Conservation (phyloP, 2,113 vertebrate species). For the Plecturocebus donacophilus region DNA sequence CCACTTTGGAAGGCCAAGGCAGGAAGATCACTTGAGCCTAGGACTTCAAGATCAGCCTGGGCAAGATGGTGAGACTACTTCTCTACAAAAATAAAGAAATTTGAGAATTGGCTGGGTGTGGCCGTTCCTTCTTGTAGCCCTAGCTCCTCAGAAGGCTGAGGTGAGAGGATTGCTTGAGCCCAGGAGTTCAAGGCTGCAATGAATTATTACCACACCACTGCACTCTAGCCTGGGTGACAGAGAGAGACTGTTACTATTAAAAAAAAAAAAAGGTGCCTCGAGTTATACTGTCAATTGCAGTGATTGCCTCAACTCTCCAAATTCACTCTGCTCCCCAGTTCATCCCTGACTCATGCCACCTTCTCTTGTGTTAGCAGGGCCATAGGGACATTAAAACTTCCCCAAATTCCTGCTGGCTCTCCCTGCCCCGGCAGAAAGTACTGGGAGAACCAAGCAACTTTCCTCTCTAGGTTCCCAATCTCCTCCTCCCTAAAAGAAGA, state of each 20-base stretch:
- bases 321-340: neutral
- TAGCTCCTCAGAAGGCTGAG: neutral
- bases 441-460: neutral
- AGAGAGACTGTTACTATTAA: neutral
- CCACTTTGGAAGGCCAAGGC: neutral
- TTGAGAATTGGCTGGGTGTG: neutral
- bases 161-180: neutral
- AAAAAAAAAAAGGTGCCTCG: neutral
- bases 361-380: neutral
- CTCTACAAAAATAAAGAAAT: neutral
- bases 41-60: neutral
- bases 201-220: neutral
- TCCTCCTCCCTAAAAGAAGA: neutral
- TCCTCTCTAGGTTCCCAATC: neutral
- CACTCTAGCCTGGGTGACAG: neutral
- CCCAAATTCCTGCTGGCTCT: neutral
- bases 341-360: neutral
- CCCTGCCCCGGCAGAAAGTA: neutral
- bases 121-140: neutral
- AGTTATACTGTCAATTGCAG: neutral
- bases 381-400: neutral
- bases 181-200: neutral
- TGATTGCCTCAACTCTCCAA: neutral
- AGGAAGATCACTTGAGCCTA: neutral
- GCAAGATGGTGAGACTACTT: neutral